Base-by-base conservation (phyloP, 2,888 invertebrate species). In the Melanostoma scalare region DNA sequence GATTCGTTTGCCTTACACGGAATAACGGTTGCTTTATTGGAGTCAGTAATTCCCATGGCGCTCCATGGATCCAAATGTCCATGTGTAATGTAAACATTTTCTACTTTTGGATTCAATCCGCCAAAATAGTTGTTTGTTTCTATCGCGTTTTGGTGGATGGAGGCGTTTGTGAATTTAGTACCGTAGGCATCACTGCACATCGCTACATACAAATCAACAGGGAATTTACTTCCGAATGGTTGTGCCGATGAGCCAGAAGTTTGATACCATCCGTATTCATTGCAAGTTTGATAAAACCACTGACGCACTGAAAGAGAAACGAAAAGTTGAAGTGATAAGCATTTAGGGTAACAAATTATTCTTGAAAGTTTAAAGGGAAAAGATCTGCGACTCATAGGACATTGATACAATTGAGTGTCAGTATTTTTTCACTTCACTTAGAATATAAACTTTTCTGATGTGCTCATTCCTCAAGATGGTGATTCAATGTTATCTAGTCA, bases 201-300 rank as follows among this genome's bases (percentile, higher is more conserved):
- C 6, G 87, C 86, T 0, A 87, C 86, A 20, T 89, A 90, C 2
- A 88, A 85, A 0, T 86, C 80, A 4, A 89, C 78, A 0, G 90
- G 91, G 61, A 90, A 90, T 58, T 87, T 88, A 0, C 86, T 87
- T 20, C 91, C 90, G 6, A 94, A 93, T 0, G 95, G 94, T 80
- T 94, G 94, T 0, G 90, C 87, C 0, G 87, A 63, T 9, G 94
- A 93, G 79, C 92, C 93, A 0, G 96, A 94, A 2, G 95, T 94
- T 91, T 96, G 96, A 90, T 93, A 96, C 93, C 95, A 97, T 65
- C 96, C 97, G 90, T 94, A 97, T 91, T 97, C 96, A 65, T 94
- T 94, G 90, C 97, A 97, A 0, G 96, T 96, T 90, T 97, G 97
- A 89, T 95, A 96, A 0, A 92, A 93, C 96, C 96, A 96, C 78